phyloP scores from a whole-genome alignment of 2,797 vertebrate genomes.

The Eleutherodactylus coqui region DNA sequence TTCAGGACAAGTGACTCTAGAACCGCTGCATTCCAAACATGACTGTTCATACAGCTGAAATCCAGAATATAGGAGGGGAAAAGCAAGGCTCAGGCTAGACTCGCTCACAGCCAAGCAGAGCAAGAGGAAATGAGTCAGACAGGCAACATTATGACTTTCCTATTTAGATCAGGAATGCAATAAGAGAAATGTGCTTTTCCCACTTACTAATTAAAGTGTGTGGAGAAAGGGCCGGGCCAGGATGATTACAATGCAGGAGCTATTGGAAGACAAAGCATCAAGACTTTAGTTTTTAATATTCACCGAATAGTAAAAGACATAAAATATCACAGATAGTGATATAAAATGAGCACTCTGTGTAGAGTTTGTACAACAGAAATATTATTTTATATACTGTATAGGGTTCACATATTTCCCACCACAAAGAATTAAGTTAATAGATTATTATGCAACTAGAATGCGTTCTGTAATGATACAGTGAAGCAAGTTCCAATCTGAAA shows the following conservation, averaged over 20 bases:
- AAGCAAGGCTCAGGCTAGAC: conserved; percentile 43
- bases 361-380: not conserved
- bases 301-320: not conserved
- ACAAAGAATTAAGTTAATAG: not conserved
- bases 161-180: conserved; percentile 49
- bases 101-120: conserved; percentile 37
- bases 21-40: conserved; percentile 57
- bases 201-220: conserved; percentile 31
- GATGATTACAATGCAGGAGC: not conserved
- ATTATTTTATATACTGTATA: not conserved
- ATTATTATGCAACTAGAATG: not conserved
- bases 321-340: not conserved
- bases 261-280: too few species aligned
- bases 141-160: conserved; percentile 43
- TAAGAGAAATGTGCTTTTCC: conserved; percentile 35
- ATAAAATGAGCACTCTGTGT: not conserved
- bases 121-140: conserved; percentile 59
- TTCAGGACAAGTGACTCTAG: conserved; percentile 39
- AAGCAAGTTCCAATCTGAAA: not conserved
- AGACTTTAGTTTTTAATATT: not conserved
- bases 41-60: conserved; percentile 49
- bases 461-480: not conserved
- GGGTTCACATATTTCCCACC: not conserved
- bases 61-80: conserved; percentile 38
- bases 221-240: not conserved